These are phyloP conservation scores for Phaethornis superciliosus DNA, from an alignment of 2,113 vertebrate species.

Conservation along the genomic window DNA sequence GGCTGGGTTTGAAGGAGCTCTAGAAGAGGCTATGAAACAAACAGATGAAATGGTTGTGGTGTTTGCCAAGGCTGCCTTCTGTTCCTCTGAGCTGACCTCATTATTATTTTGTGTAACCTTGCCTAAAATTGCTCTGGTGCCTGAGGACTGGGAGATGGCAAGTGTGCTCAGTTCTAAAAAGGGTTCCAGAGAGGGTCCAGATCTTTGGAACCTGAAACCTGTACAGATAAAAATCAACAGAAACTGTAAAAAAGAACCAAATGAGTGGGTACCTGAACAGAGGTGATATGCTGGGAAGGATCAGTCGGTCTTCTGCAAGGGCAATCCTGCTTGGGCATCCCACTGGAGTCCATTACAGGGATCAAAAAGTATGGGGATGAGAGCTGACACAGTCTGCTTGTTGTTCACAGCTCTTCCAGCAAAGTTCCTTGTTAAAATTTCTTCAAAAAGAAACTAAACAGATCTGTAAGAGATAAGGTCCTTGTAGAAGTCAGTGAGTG, in stretches of 20 bases:
- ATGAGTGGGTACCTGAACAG: background rate
- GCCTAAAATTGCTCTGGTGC: background rate
- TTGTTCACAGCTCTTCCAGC: background rate
- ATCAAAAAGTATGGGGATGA: background rate
- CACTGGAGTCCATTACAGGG: background rate
- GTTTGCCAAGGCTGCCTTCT: background rate
- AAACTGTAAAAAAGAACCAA: background rate
- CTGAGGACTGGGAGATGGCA: background rate
- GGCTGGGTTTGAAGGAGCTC: background rate
- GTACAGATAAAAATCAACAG: background rate
- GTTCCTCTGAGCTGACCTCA: background rate
- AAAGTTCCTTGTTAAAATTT: background rate
- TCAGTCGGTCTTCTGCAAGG: background rate
- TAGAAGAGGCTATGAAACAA: background rate
- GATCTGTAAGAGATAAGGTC: background rate
- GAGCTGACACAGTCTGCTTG: background rate
- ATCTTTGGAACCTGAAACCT: background rate
- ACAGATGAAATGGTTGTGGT: fast-evolving
- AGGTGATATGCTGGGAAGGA: background rate
- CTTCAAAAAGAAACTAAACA: background rate
- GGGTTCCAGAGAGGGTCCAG: background rate
- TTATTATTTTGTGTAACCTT: background rate
- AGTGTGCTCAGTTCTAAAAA: background rate
- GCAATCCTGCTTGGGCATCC: background rate
- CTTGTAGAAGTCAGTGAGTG: background rate